These are phyloP conservation scores for Diadema setosum DNA, from an alignment of 35 echinoderm and acorn worm species.

Conservation along the genomic window DNA sequence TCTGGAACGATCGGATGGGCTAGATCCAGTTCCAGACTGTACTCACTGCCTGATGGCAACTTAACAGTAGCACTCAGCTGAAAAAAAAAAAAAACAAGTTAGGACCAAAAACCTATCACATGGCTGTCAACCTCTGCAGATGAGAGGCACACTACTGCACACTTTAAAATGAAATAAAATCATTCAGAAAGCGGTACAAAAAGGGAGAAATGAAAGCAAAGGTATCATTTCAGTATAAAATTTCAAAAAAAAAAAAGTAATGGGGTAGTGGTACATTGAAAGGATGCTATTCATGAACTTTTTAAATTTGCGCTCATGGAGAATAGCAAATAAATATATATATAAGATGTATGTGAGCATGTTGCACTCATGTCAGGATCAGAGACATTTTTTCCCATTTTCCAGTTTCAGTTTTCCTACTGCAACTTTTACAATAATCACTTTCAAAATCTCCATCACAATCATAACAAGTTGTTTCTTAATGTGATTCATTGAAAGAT, in stretches of 20 bases:
- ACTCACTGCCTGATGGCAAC: slow-evolving; percentile 68
- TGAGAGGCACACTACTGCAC: background rate
- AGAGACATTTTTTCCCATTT: too few relatives aligned
- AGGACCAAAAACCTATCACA: background rate
- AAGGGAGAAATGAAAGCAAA: background rate
- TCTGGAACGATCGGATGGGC: slow-evolving; percentile 71
- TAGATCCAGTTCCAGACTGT: slow-evolving; percentile 86
- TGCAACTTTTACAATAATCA: background rate
- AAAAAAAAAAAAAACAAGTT: background rate
- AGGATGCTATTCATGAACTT: too few relatives aligned
- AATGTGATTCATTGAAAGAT: background rate
- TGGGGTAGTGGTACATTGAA: background rate
- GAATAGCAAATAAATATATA: too few relatives aligned
- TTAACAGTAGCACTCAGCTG: slow-evolving; percentile 96
- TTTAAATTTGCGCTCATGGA: too few relatives aligned
- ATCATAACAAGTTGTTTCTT: background rate
- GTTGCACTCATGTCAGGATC: too few relatives aligned
- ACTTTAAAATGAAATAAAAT: background rate
- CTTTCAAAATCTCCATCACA: background rate
- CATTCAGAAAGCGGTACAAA: background rate
- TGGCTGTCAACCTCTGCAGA: background rate
- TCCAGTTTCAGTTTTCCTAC: too few relatives aligned
- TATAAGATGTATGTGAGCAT: too few relatives aligned
- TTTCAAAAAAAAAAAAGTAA: background rate
- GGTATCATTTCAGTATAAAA: background rate